Evolutionary conservation across 2,113 vertebrate genomes (phyloP), one percentile per base, ranked within the genome.

Genomic region (Urocitellus parryii): DNA sequence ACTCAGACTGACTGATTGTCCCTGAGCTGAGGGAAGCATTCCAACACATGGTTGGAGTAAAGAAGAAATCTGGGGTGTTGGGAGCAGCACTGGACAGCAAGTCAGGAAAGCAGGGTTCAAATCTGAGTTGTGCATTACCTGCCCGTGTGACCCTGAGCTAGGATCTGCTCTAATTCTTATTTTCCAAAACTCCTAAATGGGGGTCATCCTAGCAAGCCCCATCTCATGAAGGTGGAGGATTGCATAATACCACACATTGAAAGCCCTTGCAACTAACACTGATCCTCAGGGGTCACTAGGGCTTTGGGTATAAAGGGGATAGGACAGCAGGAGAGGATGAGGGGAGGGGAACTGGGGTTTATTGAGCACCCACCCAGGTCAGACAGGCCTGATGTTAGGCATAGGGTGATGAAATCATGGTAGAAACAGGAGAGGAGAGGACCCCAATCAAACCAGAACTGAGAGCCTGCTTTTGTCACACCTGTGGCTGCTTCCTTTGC

Each of bases 81-180:
- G 77, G 13, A 63, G 32, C 0, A 17, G 58, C 34, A 6, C 16
- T 12, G 13, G 10, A 14, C 10, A 10, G 2, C 14, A 4, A 63
- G 25, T 42, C 12, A 16, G 37, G 51, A 2, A 9, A 16, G 22
- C 25, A 27, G 61, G 24, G 29, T 39, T 85, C 27, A 32, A 67
- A 73, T 20, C n/a, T 32, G 5, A 72, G 56, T 34, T 6, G 4
- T 3, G 7, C 3, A 14, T 34, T 27, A 25, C 1, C 32, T 1
- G 24, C 77, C 7, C 48, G 0, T 10, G 2, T 76, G 70, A 39
- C 39, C 45, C 88, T 8, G 32, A 73, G 27, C 53, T 79, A 12
- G 1, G 18, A 81, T 13, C 6, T 12, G n/a, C 29, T 82, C 58
- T 27, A 37, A 79, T 53, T 45, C 76, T 96, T 42, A 39, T 25